A percentile compares a stretch with the other conserved stretches of the same genome.
Evolutionary conservation across 1,140 invertebrate species (phyloP).

Genomic region (Solenopsis fugax): DNA sequence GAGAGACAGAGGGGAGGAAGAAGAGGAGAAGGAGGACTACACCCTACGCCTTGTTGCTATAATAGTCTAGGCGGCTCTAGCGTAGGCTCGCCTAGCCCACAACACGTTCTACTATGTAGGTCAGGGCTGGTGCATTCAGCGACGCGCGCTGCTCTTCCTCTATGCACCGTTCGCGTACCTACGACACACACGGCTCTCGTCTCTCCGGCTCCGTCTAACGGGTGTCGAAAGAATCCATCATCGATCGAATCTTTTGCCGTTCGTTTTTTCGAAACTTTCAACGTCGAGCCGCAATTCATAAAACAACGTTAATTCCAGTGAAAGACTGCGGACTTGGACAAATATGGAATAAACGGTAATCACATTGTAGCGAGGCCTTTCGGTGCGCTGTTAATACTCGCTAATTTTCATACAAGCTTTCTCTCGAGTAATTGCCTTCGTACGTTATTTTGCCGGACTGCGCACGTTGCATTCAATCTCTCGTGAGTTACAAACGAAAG

Average conservation of each 20-base stretch:
- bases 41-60: constrained; percentile 81
- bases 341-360: background rate
- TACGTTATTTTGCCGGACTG: background rate
- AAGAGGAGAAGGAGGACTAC: constrained; percentile 50
- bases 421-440: background rate
- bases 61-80: constrained; percentile 83
- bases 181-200: constrained; percentile 62
- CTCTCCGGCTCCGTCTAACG: constrained; percentile 72
- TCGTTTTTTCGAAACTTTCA: background rate
- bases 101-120: constrained; percentile 86
- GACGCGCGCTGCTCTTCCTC: constrained; percentile 84
- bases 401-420: background rate
- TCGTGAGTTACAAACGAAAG: constrained; percentile 18
- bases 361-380: background rate
- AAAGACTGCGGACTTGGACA: background rate
- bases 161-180: constrained; percentile 80
- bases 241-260: background rate
- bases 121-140: constrained; percentile 86
- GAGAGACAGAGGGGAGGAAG: constrained; percentile 35
- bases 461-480: background rate
- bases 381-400: background rate
- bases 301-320: background rate
- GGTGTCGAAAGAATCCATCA: constrained; percentile 68
- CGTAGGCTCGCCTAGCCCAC: constrained; percentile 85
- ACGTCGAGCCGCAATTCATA: background rate